phyloP scores from a whole-genome alignment of 2,888 invertebrate species.

The Philaethria dido region DNA sequence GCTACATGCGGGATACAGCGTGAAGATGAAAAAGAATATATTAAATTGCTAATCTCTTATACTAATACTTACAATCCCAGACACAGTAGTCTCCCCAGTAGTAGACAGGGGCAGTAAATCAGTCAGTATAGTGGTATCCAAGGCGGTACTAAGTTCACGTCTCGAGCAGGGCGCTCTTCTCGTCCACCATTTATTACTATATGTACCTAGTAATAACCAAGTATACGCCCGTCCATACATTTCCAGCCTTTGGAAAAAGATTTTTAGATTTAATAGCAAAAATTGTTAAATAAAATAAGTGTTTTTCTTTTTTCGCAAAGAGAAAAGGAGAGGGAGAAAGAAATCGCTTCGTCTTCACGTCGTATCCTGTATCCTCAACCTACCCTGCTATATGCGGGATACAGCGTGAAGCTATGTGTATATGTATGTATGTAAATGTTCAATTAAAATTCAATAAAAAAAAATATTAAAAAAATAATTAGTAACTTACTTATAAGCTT shows the following conservation, averaged over 20 bases:
- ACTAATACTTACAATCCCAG: conserved; percentile 90
- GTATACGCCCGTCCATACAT: conserved; percentile 97
- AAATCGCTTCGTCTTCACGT: too few species aligned
- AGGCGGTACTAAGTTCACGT: conserved; percentile 89
- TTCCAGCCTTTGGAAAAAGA: conserved; percentile 82
- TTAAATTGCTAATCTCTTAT: not conserved
- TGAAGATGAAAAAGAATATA: too few species aligned
- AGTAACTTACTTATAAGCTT: conserved; percentile 88
- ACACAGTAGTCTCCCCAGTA: conserved; percentile 93
- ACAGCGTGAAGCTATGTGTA: too few species aligned
- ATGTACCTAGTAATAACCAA: conserved; percentile 97
- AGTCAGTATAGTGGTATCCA: conserved; percentile 94
- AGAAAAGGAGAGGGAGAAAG: too few species aligned
- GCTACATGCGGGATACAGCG: too few species aligned
- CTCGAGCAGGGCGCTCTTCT: conserved; percentile 87
- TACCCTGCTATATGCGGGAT: too few species aligned
- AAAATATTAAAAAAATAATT: conserved; percentile 8
- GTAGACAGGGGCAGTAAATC: conserved; percentile 94
- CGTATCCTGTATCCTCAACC: too few species aligned
- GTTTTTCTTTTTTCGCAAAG: too few species aligned
- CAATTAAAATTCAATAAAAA: too few species aligned
- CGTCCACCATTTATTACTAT: conserved; percentile 91
- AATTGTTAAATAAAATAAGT: too few species aligned
- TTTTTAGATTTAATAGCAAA: too few species aligned
- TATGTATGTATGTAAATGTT: too few species aligned